Percentiles rank a stretch among this genome's conserved stretches.
Evolutionary conservation across 2,888 invertebrate genomes (phyloP).

Genomic region (Punctoribates punctum): DNA sequence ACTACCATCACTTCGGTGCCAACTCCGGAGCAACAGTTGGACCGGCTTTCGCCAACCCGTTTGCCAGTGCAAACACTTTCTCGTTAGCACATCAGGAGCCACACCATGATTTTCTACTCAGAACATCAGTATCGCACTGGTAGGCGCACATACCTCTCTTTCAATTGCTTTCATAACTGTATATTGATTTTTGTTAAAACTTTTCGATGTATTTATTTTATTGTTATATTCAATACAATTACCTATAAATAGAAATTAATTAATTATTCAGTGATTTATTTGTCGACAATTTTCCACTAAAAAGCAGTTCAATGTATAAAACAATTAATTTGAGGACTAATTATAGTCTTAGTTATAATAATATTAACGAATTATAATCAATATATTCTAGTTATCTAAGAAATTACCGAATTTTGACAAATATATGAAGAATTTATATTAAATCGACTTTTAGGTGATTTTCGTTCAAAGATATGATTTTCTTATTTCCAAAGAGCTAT

Average conservation of each 20-base stretch:
- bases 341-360: no score
- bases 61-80: conserved; percentile 40
- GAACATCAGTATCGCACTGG: conserved; percentile 42
- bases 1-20: conserved; percentile 35
- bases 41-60: conserved; percentile 36
- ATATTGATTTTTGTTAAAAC: background rate
- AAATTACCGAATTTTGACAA: no score
- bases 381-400: no score
- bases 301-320: no score
- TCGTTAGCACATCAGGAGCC: conserved; percentile 28
- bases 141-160: conserved; percentile 3
- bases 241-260: conserved; percentile 16
- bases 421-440: no score
- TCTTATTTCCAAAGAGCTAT: no score
- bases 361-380: no score
- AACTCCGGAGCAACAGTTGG: conserved; percentile 4
- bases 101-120: conserved; percentile 43
- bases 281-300: background rate
- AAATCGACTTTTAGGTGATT: no score
- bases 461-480: no score
- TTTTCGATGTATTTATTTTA: background rate
- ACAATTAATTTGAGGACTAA: no score
- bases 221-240: background rate
- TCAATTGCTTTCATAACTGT: background rate
- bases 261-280: background rate